Evolutionary conservation across 2,888 invertebrate genomes (phyloP), one percentile per base, ranked within the genome.

Genomic region (Ophioninae sp.): DNA sequence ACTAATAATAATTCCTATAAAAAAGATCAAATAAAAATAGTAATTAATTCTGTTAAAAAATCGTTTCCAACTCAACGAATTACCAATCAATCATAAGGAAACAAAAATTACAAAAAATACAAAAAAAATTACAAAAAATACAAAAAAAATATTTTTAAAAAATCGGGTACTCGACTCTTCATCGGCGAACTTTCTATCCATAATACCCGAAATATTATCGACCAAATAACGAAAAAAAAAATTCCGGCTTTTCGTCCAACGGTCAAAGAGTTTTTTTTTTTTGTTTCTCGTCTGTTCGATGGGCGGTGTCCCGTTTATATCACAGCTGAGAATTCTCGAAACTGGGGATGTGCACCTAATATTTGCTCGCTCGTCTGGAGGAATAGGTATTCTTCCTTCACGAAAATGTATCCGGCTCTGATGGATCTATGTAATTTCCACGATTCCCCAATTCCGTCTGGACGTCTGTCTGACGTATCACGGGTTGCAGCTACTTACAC

Each of bases 371-470:
- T 68, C 68, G 44, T 75, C 56, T 20, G 65, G 64, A 59, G 61
- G 71, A 56, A 78, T 63, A 13, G 63, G 22, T 59, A 58, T 74
- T 64, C 56, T 39, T 30, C 30, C 39, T 20, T 71, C 59, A 37
- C 58, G 9, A 59, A 63, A 61, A 84, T 75, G 63, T 56, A 78
- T 72, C 59, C 41, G 59, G 41, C 20, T 68, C 22, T 23, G 79
- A 83, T 65, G 83, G 51, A 59, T 56, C 83, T 74, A 61, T 84
- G 75, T 84, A 84, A 84, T 84, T 84, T 84, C 71, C 75, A 71
- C 78, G 65, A 79, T 84, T 84, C 69, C 56, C 69, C 65, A 79
- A 84, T 72, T 75, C 65, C 61, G 71, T 67, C 75, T 67, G 67
- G 68, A 73, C 76, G 63, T 81, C 73, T 61, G 71, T 78, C 81